Evolutionary conservation across 37 sponge, comb jelly and placozoan genomes (phyloP), one percentile per base, ranked within the genome.

Genomic region (Bolinopsis microptera): DNA sequence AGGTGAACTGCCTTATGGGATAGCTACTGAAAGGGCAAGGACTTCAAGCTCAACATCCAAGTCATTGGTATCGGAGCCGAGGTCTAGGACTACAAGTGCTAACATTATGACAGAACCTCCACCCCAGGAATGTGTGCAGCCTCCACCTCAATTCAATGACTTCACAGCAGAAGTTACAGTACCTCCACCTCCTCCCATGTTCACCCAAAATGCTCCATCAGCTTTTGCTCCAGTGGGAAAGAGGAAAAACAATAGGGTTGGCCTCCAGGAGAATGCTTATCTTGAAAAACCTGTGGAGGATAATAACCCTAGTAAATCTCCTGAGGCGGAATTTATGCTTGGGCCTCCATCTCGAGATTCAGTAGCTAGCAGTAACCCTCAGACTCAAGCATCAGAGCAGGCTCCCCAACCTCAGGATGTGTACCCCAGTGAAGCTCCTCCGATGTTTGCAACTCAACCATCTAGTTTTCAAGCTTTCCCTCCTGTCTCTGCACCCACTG

Each of bases 31-130:
- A 28, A 77, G 80, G 18, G 32, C 3, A 1, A 77, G 80, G 33
- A 34, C 32, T 18, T 32, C 80, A 21, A 77, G 80, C 37, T 77
- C 80, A 34, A 18, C 80, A 21, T 77, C 80, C 1, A 24, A 21
- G 74, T 77, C 80, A 0, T 8, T 30, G 74, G 31, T 30, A n/a
- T 72, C 74, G 18, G 32, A 77, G 0, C 80, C 80, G 28, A 27
- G 80, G 27, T 77, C 80, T 22, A 27, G 80, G 80, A 77, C 27
- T 34, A 32, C 37, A 9, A 77, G 80, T 77, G 28, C 80, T 21
- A 48, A 48, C 13, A 18, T 18, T 13, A 48, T 5, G 61, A 13
- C 61, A 48, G 61, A 48, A 13, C 61, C 5, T 5, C 61, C 61
- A 48, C 61, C 61, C 61, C 61, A 48, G 61, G 61, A 48, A 5